phyloP scores from a whole-genome alignment of 2,888 invertebrate genomes.

The Drosophila aldrichi region DNA sequence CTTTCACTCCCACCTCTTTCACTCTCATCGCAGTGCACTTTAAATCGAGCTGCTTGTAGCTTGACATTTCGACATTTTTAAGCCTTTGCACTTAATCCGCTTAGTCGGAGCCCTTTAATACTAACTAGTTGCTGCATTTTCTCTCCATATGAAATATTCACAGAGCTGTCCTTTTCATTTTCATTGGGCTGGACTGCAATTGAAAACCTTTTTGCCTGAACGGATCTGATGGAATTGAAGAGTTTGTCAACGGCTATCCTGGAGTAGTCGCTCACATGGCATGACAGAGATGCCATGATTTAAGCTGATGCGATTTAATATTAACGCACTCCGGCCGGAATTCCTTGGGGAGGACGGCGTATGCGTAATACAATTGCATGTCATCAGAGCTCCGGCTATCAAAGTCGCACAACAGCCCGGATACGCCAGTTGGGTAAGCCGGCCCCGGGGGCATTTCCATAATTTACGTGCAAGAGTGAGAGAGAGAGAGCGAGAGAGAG shows the following conservation, averaged over 20 bases:
- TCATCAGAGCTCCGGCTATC: constrained; percentile 40
- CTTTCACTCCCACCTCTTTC: no score
- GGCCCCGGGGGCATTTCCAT: constrained; percentile 49
- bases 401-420: constrained; percentile 16
- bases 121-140: constrained; percentile 11
- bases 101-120: constrained; percentile 16
- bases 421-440: constrained; percentile 19
- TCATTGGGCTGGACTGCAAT: constrained; percentile 1
- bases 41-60: neutral
- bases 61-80: constrained; percentile 15
- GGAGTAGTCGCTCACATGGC: constrained; percentile 31
- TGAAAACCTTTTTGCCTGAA: constrained; percentile 6
- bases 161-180: neutral
- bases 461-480: constrained; percentile 42
- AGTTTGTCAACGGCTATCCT: constrained; percentile 20
- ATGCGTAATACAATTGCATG: constrained; percentile 34
- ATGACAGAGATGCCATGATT: constrained; percentile 19
- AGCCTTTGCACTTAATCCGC: constrained; percentile 27
- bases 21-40: neutral
- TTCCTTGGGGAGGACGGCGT: neutral
- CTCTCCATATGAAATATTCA: neutral
- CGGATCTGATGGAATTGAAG: constrained; percentile 3
- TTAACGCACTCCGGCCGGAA: constrained; percentile 35
- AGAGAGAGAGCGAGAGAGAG: neutral
- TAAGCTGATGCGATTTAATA: constrained; percentile 59